These are phyloP conservation scores for Therioaphis trifolii DNA, from an alignment of 2,888 invertebrate species.

Conservation along the genomic window DNA sequence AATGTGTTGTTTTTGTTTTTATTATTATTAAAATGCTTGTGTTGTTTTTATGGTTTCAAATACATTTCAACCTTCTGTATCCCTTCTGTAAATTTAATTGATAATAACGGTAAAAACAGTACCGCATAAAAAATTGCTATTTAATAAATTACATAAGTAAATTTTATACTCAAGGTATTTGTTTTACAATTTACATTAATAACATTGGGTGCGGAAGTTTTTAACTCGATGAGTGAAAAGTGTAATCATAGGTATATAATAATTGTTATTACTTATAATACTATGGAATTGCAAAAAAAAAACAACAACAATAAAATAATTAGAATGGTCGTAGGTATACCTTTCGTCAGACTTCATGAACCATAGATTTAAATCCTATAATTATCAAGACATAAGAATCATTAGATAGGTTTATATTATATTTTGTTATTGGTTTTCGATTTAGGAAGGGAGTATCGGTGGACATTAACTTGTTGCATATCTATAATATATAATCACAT, in stretches of 20 bases:
- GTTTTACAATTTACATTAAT: background rate
- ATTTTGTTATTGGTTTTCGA: no score
- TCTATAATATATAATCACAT: no score
- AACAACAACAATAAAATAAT: constrained; percentile 21
- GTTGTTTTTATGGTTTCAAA: background rate
- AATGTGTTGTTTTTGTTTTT: no score
- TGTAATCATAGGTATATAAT: constrained; percentile 5
- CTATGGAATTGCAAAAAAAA: background rate
- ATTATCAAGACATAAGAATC: no score
- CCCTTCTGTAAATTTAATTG: no score
- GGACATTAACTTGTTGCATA: background rate
- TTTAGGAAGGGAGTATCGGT: background rate
- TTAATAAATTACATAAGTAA: background rate
- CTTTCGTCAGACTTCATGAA: no score
- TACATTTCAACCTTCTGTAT: no score
- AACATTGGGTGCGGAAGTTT: background rate
- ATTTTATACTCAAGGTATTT: background rate
- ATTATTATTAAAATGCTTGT: no score
- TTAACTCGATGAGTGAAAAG: background rate
- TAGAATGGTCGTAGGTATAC: background rate
- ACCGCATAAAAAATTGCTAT: background rate
- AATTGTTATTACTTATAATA: background rate
- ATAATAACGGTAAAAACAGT: background rate
- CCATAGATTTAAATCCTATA: no score
- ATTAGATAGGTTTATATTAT: background rate